Evolutionary conservation across 2,113 vertebrate species (phyloP).

Genomic region (Phoxinus phoxinus): DNA sequence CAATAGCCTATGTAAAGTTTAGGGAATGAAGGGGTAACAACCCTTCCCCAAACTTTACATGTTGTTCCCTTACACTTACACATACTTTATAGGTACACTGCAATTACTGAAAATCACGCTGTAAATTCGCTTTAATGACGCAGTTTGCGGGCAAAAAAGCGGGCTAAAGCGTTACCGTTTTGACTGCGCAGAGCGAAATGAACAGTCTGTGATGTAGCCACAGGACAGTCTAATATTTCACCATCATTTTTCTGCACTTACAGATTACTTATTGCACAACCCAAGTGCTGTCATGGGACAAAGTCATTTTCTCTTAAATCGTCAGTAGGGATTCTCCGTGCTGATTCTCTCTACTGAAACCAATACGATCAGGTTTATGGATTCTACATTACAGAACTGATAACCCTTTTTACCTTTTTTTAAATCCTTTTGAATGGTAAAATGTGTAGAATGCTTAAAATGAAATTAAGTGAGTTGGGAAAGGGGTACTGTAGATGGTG

Average conservation of each 20-base stretch:
- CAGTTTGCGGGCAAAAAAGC: too few species aligned
- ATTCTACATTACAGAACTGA: background rate
- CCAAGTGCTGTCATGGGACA: background rate
- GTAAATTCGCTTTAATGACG: too few species aligned
- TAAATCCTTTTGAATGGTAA: too few species aligned
- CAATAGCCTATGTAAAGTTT: too few species aligned
- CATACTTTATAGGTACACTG: too few species aligned
- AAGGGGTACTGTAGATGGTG: background rate
- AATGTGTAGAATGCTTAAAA: too few species aligned
- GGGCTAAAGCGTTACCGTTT: background rate
- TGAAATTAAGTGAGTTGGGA: too few species aligned
- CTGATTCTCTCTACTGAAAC: background rate
- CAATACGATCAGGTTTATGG: background rate
- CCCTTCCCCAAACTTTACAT: too few species aligned
- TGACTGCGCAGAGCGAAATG: background rate
- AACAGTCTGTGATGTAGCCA: conserved; percentile 16
- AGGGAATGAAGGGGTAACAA: too few species aligned
- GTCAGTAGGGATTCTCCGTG: background rate
- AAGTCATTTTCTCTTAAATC: background rate
- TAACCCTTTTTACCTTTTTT: too few species aligned
- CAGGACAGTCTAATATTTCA: background rate
- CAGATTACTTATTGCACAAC: background rate
- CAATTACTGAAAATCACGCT: too few species aligned
- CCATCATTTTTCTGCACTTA: background rate
- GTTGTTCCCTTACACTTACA: too few species aligned